These are phyloP conservation scores for Priocnemis perturbator DNA, from an alignment of 2,888 invertebrate species.

Conservation along the genomic window DNA sequence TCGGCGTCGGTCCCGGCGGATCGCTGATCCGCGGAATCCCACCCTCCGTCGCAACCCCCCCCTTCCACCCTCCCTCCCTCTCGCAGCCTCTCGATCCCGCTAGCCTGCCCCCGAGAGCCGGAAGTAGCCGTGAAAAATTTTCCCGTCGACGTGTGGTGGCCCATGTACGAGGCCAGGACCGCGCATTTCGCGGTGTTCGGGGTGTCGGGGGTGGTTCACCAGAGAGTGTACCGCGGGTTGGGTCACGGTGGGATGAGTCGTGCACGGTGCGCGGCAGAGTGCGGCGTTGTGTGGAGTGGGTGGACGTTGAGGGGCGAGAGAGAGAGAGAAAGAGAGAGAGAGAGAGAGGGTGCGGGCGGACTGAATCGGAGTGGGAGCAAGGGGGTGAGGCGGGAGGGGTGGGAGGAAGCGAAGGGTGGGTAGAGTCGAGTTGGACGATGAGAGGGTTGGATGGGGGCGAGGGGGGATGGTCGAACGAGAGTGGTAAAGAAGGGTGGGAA, in stretches of 20 bases:
- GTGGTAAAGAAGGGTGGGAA: constrained; percentile 48
- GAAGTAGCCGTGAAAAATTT: constrained; percentile 68
- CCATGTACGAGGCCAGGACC: constrained; percentile 63
- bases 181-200: constrained; percentile 71
- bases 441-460: constrained; percentile 18
- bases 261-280: constrained; percentile 34
- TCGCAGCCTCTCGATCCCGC: background rate
- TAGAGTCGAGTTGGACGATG: constrained; percentile 11
- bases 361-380: constrained; percentile 15
- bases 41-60: constrained; percentile 42
- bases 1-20: constrained; percentile 5
- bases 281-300: constrained; percentile 17
- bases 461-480: constrained; percentile 24
- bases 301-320: constrained; percentile 6
- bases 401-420: background rate
- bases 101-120: constrained; percentile 52
- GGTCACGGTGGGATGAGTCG: constrained; percentile 60
- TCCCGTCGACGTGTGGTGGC: constrained; percentile 66
- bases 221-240: constrained; percentile 70
- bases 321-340: constrained; percentile 17
- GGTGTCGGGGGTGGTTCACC: constrained; percentile 74
- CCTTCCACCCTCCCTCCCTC: constrained; percentile 7
- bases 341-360: constrained; percentile 11
- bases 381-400: constrained; percentile 21
- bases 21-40: constrained; percentile 50